These are phyloP conservation scores for Thalassarche chlororhynchos DNA, from an alignment of 2,113 vertebrate species.

Conservation along the genomic window DNA sequence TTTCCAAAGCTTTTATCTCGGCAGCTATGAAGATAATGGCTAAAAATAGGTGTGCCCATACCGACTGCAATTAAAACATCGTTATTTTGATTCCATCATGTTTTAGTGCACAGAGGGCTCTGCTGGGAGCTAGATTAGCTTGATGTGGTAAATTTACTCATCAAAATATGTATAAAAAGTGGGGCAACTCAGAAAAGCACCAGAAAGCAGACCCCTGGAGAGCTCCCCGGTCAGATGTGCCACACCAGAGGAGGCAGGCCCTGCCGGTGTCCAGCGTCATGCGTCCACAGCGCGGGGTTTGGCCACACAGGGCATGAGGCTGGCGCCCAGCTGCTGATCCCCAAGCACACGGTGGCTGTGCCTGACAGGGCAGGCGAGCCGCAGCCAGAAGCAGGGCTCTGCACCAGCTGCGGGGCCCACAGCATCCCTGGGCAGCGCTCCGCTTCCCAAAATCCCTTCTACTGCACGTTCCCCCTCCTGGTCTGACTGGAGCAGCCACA, in stretches of 20 bases:
- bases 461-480: accelerated
- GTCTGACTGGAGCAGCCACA: neutral
- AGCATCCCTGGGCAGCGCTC: neutral
- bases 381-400: neutral
- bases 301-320: neutral
- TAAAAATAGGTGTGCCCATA: slow-evolving; percentile 6
- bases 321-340: neutral
- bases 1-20: neutral
- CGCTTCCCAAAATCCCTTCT: neutral
- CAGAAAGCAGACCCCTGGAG: neutral
- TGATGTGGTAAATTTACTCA: neutral
- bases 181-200: neutral
- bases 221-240: neutral
- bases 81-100: neutral
- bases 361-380: accelerated
- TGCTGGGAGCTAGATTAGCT: neutral
- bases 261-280: accelerated
- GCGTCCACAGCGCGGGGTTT: accelerated
- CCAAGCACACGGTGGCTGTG: accelerated
- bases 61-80: neutral
- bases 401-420: neutral
- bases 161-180: neutral
- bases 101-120: neutral
- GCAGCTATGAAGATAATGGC: neutral
- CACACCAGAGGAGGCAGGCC: accelerated